Evolutionary conservation across 2,113 vertebrate species (phyloP).

Genomic region (Egretta garzetta): DNA sequence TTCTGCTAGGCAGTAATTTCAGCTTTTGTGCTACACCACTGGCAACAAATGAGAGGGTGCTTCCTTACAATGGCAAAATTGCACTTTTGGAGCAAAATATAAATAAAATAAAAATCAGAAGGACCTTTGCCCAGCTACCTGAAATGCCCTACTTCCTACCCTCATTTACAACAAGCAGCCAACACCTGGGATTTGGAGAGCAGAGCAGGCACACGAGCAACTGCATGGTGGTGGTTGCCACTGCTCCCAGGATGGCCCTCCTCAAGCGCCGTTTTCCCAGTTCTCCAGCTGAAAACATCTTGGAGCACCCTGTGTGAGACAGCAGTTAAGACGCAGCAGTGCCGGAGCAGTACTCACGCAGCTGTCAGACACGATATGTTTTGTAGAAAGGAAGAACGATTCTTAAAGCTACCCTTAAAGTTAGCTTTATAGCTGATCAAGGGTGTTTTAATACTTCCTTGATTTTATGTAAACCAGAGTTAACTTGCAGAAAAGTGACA

Average conservation of each 20-base stretch:
- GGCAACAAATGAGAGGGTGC: not conserved
- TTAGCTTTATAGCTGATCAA: not conserved
- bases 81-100: not conserved
- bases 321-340: not conserved
- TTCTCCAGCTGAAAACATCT: not conserved
- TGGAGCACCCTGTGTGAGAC: not conserved
- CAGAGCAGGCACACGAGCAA: not conserved
- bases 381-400: not conserved
- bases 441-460: not conserved
- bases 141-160: not conserved
- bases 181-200: not conserved
- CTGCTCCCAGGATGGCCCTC: not conserved
- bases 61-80: not conserved
- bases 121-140: not conserved
- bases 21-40: not conserved
- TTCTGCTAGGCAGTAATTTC: not conserved
- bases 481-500: not conserved
- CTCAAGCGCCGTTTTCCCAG: not conserved
- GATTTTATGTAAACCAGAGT: not conserved
- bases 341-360: not conserved
- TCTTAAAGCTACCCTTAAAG: not conserved
- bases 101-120: not conserved
- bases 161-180: not conserved
- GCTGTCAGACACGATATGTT: accelerated
- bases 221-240: not conserved